Base-by-base conservation (phyloP, 2,888 invertebrate genomes). In the Drosophila anomalipes region DNA sequence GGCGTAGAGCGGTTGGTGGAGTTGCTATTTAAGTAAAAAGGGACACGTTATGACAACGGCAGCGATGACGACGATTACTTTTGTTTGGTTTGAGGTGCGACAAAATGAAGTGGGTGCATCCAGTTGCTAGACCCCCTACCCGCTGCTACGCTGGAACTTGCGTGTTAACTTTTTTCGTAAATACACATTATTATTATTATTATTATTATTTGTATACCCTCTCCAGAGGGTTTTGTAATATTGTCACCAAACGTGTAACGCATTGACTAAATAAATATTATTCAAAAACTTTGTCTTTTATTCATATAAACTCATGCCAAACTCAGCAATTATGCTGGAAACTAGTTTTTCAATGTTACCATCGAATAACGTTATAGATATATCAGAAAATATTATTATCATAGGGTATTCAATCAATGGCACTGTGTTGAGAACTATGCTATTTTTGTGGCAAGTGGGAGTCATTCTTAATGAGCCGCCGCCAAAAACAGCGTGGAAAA, bases 51-150 rank as follows among this genome's bases (percentile, higher is more conserved):
- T 49, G 67, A 66, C 74, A 74, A 74, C 61, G 60, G 66, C 57
- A 54, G 51, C 54, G 53, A 41, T 58, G 53, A 35, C 64, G 53
- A 64, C 72, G 53, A 67, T 74, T 59, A 44, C 47, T 68, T 67
- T 59, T 66, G 60, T 61, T 74, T 51, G 67, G 61, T 35, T 70
- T 54, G 73, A 82, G 84, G 77, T 79, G 82, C 75, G 79, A 79
- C 79, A 61, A 65, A 73, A 74, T 65, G 62, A 68, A 59, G 32
- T 54, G 44, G 33, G 58, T 72, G 58, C 61, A 67, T 32, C 4
- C 58, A 44, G 32, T 22, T 32, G 10, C 16, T 44, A 30, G 14
- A n/a, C 22, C 10, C 19, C 10, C 33, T 14, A 12, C 32, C 52
- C 54, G 19, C 44, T 26, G 54, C 51, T n/a, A 22, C 33, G 59